Evolutionary conservation across 37 sponge, comb jelly and placozoan genomes (phyloP), one percentile per base, ranked within the genome.

Genomic region (Ephydatia muelleri): DNA sequence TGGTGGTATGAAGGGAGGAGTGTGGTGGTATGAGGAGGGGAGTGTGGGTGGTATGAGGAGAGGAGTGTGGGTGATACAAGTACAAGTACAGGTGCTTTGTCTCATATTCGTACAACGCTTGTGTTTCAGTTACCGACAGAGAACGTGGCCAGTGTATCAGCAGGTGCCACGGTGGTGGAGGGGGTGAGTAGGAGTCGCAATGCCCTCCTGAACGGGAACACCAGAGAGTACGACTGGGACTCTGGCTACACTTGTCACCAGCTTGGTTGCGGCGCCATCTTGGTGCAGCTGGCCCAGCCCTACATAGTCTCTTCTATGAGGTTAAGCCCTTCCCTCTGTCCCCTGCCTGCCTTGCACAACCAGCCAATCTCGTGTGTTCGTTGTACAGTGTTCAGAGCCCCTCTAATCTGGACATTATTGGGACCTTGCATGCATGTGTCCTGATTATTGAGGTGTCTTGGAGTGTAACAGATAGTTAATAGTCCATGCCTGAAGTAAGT

Each of bases 201-300:
- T 84, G 93, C 94, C 30, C 77, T 97, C 66, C 92, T 97, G 39
- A 93, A 95, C 80, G 98, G 96, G 36, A 91, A 91, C 83, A 90
- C 88, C 0, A 79, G 92, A 31, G 94, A 97, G 65, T 97, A 95
- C 73, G 96, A 97, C 88, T 97, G 98, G 98, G 98, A 97, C 86
- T 88, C 92, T 40, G 98, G 98, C 48, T 97, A 97, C 82, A 95
- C 96, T 57, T 97, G 98, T 38, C 98, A 97, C 69, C 98, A 97
- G 94, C 85, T 97, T 67, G 91, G 95, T 2, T 90, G 83, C 35
- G 96, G 96, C 0, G 84, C 69, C 72, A 92, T 95, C 79, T 34
- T 95, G 39, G 72, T 95, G 2, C 93, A 92, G 74, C 85, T 95
- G 43, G 83, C 96, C 25, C 96, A 95, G 35, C 93, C 96, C 0